Evolutionary conservation across 2,888 invertebrate genomes (phyloP).

Genomic region (Pyrrhosoma nymphula): DNA sequence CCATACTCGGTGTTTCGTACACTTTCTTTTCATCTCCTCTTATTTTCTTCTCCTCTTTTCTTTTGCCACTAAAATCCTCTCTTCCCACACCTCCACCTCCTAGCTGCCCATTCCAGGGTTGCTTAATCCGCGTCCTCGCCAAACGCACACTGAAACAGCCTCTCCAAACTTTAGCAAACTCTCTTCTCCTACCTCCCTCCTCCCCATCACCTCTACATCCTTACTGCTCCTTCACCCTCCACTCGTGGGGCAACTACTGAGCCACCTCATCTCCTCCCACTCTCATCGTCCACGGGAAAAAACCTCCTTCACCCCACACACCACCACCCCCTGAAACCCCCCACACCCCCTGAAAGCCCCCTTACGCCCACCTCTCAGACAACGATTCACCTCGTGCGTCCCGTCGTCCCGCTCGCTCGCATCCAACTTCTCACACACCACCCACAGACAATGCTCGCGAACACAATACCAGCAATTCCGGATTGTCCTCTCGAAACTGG

Average conservation of each 20-base stretch:
- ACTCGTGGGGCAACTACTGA: constrained; percentile 17
- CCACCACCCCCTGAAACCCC: too few species aligned
- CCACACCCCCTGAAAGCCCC: too few species aligned
- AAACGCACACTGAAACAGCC: neutral
- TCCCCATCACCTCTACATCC: neutral
- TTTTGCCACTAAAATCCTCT: neutral
- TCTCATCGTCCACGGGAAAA: neutral
- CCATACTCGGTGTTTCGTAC: too few species aligned
- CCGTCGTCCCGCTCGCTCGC: neutral
- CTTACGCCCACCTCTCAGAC: neutral
- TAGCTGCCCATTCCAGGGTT: neutral
- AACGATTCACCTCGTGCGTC: neutral
- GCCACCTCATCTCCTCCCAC: constrained; percentile 8
- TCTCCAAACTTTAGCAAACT: neutral
- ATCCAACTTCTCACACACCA: neutral
- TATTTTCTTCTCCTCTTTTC: neutral
- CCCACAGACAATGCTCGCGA: neutral
- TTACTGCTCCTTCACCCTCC: neutral
- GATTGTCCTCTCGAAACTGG: neutral
- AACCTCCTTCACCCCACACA: neutral
- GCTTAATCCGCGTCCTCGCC: neutral
- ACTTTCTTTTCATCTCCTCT: too few species aligned
- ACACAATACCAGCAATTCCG: neutral
- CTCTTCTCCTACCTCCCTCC: neutral
- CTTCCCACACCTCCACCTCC: neutral